Conservation (phyloP, 37 sponge, comb jelly and placozoan genomes). For the Ephydatia muelleri region DNA sequence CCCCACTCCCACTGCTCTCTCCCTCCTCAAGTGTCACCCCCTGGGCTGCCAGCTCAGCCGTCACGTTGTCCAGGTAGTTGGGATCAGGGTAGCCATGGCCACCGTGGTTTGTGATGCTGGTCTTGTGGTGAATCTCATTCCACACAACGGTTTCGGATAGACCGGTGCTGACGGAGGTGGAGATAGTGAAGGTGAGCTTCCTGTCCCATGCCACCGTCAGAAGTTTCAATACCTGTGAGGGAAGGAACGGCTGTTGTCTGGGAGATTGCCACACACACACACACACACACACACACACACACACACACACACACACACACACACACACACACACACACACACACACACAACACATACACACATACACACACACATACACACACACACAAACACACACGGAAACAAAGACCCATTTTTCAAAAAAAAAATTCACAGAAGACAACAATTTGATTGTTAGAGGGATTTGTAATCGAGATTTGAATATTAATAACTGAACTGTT, state of each 20-base stretch:
- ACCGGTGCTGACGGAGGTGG: conserved; percentile 91
- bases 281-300: not conserved
- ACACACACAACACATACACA: not conserved
- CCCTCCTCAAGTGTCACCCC: conserved; percentile 74
- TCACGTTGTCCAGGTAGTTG: conserved; percentile 87
- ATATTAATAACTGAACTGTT: no score
- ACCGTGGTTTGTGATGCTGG: conserved; percentile 57
- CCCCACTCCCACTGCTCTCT: not conserved
- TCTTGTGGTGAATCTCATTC: conserved; percentile 99
- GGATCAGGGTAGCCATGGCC: conserved; percentile 99
- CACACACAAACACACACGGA: not conserved
- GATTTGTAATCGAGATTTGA: no score
- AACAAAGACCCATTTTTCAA: no score
- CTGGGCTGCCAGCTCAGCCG: conserved; percentile 87
- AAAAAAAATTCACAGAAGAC: no score
- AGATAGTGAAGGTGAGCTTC: conserved; percentile 95
- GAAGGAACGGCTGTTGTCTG: no score
- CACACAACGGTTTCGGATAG: conserved; percentile 86
- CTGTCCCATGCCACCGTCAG: conserved; percentile 90
- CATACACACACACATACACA: not conserved
- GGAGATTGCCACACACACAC: not conserved
- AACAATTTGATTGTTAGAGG: no score
- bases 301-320: conserved; percentile 17
- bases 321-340: not conserved
- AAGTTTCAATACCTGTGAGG: conserved; percentile 74